Evolutionary conservation across 2,113 vertebrate species (phyloP), one percentile per base, ranked within the genome.

Genomic region (Ornithorhynchus anatinus): DNA sequence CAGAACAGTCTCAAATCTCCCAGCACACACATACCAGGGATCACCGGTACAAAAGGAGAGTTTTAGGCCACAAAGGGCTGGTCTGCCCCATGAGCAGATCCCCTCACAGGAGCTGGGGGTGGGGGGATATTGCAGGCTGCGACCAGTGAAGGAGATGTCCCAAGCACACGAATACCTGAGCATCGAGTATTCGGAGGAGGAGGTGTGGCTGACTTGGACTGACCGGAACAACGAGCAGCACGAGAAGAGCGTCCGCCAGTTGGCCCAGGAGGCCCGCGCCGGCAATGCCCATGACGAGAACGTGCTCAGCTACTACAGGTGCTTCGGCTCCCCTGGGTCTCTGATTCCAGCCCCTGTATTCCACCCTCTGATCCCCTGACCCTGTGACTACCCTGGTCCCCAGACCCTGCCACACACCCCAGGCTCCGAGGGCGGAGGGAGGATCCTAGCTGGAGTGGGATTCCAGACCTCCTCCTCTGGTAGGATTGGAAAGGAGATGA

Each of bases 281-380:
- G 97, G 97, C 32, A 99, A 99, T 0, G 92, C 92, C 23, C 96
- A 99, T 0, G 97, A 99, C 0, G 96, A 98, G 88, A 99, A 97
- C 0, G 94, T 99, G 69, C 92, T 99, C 69, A 98, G 96, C 31
- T 99, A 99, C 84, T 99, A 99, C 89, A 96, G 98, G 98, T 99
- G 87, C 47, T 0, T 5, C 8, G 0, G 2, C 6, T 10, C 31
- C 7, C 29, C 89, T 96, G 98, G 98, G 98, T 87, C 47, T 0
- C 5, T 6, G 0, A 1, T 6, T 10, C 31, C 7, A 22, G 9
- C 2, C 14, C 29, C 22, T 17, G 19, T 25, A 1, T 8, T 7
- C 17, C 40, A 20, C 3, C 39, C 19, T 2, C 15, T 23, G 23
- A n/a, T 22, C 31, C n/a, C 1, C 5, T 16, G 25, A 31, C 38